Evolutionary conservation across 2,888 invertebrate genomes (phyloP).

Genomic region (Parnassius apollo): DNA sequence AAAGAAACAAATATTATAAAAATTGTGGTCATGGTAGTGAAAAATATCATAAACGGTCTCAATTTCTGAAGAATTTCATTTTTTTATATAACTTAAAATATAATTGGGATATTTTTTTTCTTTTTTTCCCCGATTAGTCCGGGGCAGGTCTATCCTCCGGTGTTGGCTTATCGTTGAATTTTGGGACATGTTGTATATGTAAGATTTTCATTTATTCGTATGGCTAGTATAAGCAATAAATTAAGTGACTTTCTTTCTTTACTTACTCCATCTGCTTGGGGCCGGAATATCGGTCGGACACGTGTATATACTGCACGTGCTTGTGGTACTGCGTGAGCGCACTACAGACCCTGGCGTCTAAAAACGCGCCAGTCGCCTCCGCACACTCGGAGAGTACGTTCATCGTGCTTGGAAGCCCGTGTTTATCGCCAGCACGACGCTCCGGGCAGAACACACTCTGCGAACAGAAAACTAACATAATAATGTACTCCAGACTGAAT

Average conservation of each 20-base stretch:
- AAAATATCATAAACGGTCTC: no score
- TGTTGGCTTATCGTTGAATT: no score
- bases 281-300: slow-evolving; percentile 98
- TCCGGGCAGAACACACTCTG: slow-evolving; percentile 92
- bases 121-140: no score
- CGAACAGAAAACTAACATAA: not conserved
- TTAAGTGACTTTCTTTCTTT: slow-evolving; percentile 12
- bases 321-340: slow-evolving; percentile 90
- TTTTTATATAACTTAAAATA: no score
- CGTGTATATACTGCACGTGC: slow-evolving; percentile 96
- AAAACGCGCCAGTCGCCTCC: slow-evolving; percentile 89
- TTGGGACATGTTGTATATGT: no score
- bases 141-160: no score
- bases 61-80: no score
- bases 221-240: not conserved
- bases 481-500: no score
- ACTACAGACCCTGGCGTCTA: slow-evolving; percentile 90
- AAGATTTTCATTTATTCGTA: no score
- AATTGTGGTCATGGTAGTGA: no score
- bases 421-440: slow-evolving; percentile 90
- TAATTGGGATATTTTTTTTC: no score
- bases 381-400: slow-evolving; percentile 93
- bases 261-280: slow-evolving; percentile 93
- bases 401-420: slow-evolving; percentile 87
- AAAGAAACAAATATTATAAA: no score